phyloP scores from a whole-genome alignment of 2,888 invertebrate species.

The Heliconius ismenius region DNA sequence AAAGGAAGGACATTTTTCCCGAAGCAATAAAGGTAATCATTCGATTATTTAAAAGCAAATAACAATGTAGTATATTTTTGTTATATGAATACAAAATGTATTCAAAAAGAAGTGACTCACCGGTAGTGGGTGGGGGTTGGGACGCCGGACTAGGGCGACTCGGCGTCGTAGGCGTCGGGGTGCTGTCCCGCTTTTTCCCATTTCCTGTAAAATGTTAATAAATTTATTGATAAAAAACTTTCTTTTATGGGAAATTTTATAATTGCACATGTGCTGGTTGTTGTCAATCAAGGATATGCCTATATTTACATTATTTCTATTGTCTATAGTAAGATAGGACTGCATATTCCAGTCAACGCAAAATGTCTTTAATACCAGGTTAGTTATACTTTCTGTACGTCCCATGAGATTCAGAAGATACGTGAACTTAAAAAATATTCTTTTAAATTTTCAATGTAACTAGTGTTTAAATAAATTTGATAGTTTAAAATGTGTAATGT shows the following conservation, averaged over 20 bases:
- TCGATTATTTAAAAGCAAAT: background rate
- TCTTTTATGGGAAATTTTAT: background rate
- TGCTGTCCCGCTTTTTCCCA: constrained; percentile 79
- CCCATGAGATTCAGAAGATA: too few species aligned
- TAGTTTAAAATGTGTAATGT: background rate
- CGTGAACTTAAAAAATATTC: background rate
- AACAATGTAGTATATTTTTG: background rate
- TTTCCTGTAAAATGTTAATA: constrained; percentile 65
- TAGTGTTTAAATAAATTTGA: background rate
- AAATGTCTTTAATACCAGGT: too few species aligned
- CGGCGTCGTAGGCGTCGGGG: constrained; percentile 64
- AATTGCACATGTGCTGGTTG: background rate
- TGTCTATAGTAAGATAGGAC: too few species aligned
- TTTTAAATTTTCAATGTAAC: background rate
- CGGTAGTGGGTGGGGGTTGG: constrained; percentile 62
- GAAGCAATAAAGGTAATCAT: background rate
- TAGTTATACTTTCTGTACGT: too few species aligned
- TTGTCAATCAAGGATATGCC: background rate
- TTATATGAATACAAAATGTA: background rate
- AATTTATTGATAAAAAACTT: background rate
- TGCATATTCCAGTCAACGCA: too few species aligned
- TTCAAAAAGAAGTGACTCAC: constrained; percentile 64
- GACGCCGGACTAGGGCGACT: constrained; percentile 66
- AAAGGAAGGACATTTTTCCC: background rate
- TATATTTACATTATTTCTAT: too few species aligned